Base-by-base conservation (phyloP, 2,113 vertebrate genomes). In the Euleptes europaea region DNA sequence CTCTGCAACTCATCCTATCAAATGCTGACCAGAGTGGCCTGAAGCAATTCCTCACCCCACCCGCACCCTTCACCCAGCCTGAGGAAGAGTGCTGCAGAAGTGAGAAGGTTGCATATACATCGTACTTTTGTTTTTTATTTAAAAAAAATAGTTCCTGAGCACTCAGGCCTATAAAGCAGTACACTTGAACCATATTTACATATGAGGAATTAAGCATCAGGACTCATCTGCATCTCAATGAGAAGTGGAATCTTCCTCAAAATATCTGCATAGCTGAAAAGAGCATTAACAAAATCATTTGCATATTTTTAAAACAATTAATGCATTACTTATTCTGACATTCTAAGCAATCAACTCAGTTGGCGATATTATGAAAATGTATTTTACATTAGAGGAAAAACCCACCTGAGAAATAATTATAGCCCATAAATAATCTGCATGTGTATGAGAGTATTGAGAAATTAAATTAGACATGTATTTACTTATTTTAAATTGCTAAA, bases 261-360 rank as follows among this genome's bases (percentile, higher is more conserved):
- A 90, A 91, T 88, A 92, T 93, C 92, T 94, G 89, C 94, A 93
- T 93, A 72, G 82, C 91, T 94, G 88, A 93, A 91, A 88, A 93
- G 83, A 90, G 83, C 89, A 93, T 87, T 86, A 90, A 85, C 76
- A 88, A 94, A 90, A 89, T 82, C 57, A 93, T 93, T 90, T 92
- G 88, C 92, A 89, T 93, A 88, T 83, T 85, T 94, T 90, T 89
- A 91, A 94, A 94, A 91, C 90, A 94, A 92, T 66, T 84, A 90
- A 88, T 91, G 77, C 89, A 88, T 91, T 91, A 91, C 82, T 78
- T 67, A 91, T 94, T 93, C 89, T 92, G 74, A 86, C 83, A 89
- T 81, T 91, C 87, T 70, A 85, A 85, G 90, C 92, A 93, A 92
- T 93, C 93, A 94, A 85, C 69, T 91, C 84, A 94, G 92, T 92